phyloP scores from a whole-genome alignment of 2,888 invertebrate species.

The Cosmia trapezina region DNA sequence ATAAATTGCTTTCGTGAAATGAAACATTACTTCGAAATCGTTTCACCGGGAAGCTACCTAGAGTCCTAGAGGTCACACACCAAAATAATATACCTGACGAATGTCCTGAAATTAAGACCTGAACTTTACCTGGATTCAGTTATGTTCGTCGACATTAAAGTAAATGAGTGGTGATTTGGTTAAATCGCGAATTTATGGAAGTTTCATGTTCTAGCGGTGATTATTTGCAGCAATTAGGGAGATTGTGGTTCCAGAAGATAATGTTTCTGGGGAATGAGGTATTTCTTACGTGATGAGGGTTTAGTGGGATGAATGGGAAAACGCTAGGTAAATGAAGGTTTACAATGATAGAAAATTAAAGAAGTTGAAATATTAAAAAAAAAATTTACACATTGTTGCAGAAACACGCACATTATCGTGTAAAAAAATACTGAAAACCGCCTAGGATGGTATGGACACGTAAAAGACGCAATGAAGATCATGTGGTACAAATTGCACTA shows the following conservation, averaged over 20 bases:
- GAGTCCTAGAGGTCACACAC: constrained; percentile 24
- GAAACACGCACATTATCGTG: no score
- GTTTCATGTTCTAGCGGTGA: constrained; percentile 53
- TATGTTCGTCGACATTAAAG: constrained; percentile 36
- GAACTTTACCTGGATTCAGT: constrained; percentile 39
- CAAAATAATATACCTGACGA: constrained; percentile 33
- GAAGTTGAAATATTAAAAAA: background rate
- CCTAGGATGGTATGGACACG: no score
- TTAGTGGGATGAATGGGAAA: background rate
- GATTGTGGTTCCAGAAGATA: constrained; percentile 21
- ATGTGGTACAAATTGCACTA: no score
- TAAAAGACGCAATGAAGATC: no score
- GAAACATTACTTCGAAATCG: constrained; percentile 38
- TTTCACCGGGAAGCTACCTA: constrained; percentile 21
- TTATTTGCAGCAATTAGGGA: constrained; percentile 45
- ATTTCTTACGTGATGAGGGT: no score
- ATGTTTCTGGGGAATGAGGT: constrained; percentile 37
- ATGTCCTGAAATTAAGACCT: constrained; percentile 35
- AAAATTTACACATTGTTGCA: no score
- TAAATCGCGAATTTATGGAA: constrained; percentile 53
- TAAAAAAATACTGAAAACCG: no score
- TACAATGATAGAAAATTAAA: background rate
- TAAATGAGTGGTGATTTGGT: constrained; percentile 42
- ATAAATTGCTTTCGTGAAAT: constrained; percentile 34
- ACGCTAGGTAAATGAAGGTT: no score